Evolutionary conservation across 2,113 vertebrate genomes (phyloP).

Genomic region (Tachysurus fulvidraco): DNA sequence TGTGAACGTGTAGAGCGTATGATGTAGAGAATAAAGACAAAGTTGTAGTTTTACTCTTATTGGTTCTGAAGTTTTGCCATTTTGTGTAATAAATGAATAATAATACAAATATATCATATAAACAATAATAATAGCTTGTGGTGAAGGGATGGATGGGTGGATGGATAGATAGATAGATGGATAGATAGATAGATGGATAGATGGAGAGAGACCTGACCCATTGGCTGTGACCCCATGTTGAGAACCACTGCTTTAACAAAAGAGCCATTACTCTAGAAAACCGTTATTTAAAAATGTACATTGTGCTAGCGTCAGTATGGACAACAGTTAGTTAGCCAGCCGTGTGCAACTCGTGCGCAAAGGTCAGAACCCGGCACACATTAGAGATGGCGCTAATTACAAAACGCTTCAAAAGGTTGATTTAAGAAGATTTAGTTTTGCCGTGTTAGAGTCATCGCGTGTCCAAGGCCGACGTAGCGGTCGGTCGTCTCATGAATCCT

Average conservation of each 20-base stretch:
- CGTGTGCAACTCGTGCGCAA: slow-evolving; percentile 70
- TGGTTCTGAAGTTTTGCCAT: not conserved
- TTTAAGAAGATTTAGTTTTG: slow-evolving; percentile 75
- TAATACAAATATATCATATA: no score
- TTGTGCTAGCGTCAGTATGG: slow-evolving; percentile 65
- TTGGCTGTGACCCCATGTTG: not conserved
- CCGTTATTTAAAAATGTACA: not conserved
- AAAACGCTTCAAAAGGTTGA: slow-evolving; percentile 77
- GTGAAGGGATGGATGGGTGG: no score
- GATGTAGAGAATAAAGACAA: not conserved
- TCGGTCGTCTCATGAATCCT: slow-evolving; percentile 62
- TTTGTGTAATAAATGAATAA: no score
- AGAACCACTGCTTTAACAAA: not conserved
- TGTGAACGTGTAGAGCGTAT: not conserved
- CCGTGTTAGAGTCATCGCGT: slow-evolving; percentile 72
- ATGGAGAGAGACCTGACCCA: not conserved
- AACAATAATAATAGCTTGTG: no score
- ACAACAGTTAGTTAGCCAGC: slow-evolving; percentile 70
- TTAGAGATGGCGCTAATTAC: slow-evolving; percentile 79
- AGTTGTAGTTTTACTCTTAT: not conserved
- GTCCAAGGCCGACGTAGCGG: slow-evolving; percentile 57
- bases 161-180: no score
- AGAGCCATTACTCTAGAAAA: not conserved
- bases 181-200: no score
- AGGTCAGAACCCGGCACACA: slow-evolving; percentile 75